These are phyloP conservation scores for Trichogramma evanescens DNA, from an alignment of 2,888 invertebrate genomes.

Conservation along the genomic window DNA sequence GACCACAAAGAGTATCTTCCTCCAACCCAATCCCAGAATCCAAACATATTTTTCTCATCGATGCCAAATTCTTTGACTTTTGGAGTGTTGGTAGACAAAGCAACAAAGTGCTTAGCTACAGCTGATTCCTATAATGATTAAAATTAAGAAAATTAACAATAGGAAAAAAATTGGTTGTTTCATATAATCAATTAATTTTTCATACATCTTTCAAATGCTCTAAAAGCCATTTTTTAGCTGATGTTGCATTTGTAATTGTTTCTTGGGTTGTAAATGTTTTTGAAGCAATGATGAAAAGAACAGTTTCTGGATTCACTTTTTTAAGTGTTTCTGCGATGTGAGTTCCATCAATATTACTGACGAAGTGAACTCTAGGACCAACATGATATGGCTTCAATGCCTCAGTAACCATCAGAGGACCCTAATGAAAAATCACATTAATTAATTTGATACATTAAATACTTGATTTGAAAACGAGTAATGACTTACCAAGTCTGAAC, in stretches of 20 bases:
- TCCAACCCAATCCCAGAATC: conserved; percentile 99
- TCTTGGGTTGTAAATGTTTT: conserved; percentile 99
- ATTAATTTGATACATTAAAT: conserved; percentile 2
- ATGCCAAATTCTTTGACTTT: conserved; percentile 98
- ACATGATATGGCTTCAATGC: conserved; percentile 85
- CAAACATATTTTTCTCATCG: conserved; percentile 96
- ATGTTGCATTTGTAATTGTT: conserved; percentile 97
- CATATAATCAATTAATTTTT: conserved; percentile 18
- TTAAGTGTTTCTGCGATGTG: conserved; percentile 92
- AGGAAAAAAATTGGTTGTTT: not conserved
- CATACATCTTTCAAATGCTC: conserved; percentile 77
- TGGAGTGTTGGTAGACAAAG: conserved; percentile 87
- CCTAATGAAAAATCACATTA: conserved; percentile 49
- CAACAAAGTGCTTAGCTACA: conserved; percentile 97
- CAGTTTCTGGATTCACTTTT: conserved; percentile 83
- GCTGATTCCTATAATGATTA: conserved; percentile 60
- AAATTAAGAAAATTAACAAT: conserved; percentile 16
- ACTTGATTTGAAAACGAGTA: not conserved
- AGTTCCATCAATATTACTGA: conserved; percentile 98
- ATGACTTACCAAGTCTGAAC: conserved; percentile 77
- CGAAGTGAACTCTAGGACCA: conserved; percentile 87
- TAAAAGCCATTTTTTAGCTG: conserved; percentile 95
- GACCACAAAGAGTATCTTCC: conserved; percentile 98
- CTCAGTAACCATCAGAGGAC: conserved; percentile 98
- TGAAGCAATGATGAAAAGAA: conserved; percentile 96